A percentile compares a stretch with the other conserved stretches of the same genome.
Conservation (phyloP, 2,888 invertebrate genomes). For the Drosophila differens region DNA sequence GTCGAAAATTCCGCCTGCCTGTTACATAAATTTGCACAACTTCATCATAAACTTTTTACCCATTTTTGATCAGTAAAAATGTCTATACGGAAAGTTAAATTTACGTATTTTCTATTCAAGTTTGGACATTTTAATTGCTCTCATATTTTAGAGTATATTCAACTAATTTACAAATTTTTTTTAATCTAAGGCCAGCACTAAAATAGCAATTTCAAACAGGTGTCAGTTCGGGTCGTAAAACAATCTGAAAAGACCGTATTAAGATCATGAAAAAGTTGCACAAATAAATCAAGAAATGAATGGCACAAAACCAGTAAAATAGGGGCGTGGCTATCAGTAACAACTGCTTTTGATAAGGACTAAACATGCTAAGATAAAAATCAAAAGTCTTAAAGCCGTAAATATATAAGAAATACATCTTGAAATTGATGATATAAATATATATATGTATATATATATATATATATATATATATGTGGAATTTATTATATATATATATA, state of each 20-base stretch:
- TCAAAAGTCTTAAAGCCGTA: not conserved
- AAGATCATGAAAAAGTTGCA: not conserved
- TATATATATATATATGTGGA: too few species aligned
- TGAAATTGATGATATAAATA: not conserved
- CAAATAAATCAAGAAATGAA: not conserved
- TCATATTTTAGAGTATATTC: not conserved
- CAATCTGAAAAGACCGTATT: not conserved
- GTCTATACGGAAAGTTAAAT: not conserved
- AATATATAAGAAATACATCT: not conserved
- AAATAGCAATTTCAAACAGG: not conserved
- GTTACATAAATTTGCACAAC: not conserved
- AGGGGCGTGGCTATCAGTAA: slow-evolving; percentile 9
- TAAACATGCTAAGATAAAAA: slow-evolving; percentile 13
- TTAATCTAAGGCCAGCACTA: not conserved
- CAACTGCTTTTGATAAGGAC: slow-evolving; percentile 21
- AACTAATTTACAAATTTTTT: not conserved
- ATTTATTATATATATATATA: too few species aligned
- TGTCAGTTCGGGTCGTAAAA: not conserved
- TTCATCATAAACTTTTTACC: not conserved
- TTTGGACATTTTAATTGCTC: not conserved
- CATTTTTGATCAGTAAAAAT: not conserved
- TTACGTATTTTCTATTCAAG: not conserved
- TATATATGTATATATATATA: not conserved
- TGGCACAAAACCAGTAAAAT: not conserved
- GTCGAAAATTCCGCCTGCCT: too few species aligned